These are phyloP conservation scores for Camelus dromedarius DNA, from an alignment of 2,113 vertebrate species.

Conservation along the genomic window DNA sequence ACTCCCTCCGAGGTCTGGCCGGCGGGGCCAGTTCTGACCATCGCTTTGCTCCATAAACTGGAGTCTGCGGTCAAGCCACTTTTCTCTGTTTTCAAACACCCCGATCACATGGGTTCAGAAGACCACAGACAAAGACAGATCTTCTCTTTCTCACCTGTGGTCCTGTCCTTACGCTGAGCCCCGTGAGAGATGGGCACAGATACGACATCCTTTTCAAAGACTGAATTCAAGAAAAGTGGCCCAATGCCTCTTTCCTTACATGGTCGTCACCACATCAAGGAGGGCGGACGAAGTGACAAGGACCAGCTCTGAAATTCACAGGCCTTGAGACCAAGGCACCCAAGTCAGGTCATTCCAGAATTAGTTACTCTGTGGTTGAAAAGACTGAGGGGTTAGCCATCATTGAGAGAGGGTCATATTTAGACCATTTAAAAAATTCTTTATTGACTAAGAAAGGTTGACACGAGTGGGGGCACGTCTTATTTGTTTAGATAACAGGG, in stretches of 20 bases:
- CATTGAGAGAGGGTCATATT: background rate
- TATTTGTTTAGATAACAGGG: background rate
- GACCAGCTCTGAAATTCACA: background rate
- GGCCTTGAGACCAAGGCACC: background rate
- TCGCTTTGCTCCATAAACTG: background rate
- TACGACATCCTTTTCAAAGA: background rate
- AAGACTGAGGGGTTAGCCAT: background rate
- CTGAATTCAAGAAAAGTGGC: background rate
- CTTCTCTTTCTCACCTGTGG: background rate
- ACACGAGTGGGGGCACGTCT: background rate
- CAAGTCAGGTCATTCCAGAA: background rate
- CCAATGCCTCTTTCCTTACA: background rate
- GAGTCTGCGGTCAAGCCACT: background rate
- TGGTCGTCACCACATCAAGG: background rate
- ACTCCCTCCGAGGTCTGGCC: background rate
- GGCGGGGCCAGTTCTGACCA: background rate
- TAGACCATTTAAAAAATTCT: background rate
- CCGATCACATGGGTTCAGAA: background rate
- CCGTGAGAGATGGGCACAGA: background rate
- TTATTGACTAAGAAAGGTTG: background rate
- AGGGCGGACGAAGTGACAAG: background rate
- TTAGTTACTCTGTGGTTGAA: background rate
- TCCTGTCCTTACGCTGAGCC: background rate
- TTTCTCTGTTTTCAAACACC: background rate
- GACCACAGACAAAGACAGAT: background rate